These are phyloP conservation scores for Anolis apletophallus DNA, from an alignment of 2,797 vertebrate species.

Conservation along the genomic window DNA sequence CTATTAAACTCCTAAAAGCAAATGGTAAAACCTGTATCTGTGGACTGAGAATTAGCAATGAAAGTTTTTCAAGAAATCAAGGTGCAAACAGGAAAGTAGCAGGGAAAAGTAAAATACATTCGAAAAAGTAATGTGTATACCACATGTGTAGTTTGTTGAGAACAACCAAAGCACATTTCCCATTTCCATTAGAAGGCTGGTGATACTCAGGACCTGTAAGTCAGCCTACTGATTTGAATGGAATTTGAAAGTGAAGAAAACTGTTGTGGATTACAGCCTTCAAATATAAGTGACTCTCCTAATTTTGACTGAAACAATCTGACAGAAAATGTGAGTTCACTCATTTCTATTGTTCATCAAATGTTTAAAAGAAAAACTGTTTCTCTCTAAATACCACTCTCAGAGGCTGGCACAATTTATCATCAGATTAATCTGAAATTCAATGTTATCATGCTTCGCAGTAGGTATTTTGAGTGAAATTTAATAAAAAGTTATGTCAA, in stretches of 20 bases:
- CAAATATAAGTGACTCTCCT: constrained; percentile 14
- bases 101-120: constrained; percentile 64
- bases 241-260: not conserved
- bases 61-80: constrained; percentile 67
- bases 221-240: constrained; percentile 13
- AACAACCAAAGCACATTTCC: constrained; percentile 36
- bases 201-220: not conserved
- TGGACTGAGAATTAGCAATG: constrained; percentile 66
- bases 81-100: constrained; percentile 68
- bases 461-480: not conserved
- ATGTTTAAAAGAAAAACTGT: constrained; percentile 19
- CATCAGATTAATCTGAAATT: not conserved
- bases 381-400: not conserved
- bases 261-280: not conserved
- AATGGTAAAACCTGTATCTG: constrained; percentile 65
- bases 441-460: not conserved
- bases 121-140: constrained; percentile 66
- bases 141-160: constrained; percentile 58
- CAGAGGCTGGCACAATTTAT: constrained; percentile 27
- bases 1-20: constrained; percentile 56
- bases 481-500: constrained; percentile 38
- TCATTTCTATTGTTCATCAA: not conserved
- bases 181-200: constrained; percentile 26
- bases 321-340: not conserved
- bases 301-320: constrained; percentile 13